Evolutionary conservation across 2,888 invertebrate species (phyloP).

Genomic region (Cephalotes varians): DNA sequence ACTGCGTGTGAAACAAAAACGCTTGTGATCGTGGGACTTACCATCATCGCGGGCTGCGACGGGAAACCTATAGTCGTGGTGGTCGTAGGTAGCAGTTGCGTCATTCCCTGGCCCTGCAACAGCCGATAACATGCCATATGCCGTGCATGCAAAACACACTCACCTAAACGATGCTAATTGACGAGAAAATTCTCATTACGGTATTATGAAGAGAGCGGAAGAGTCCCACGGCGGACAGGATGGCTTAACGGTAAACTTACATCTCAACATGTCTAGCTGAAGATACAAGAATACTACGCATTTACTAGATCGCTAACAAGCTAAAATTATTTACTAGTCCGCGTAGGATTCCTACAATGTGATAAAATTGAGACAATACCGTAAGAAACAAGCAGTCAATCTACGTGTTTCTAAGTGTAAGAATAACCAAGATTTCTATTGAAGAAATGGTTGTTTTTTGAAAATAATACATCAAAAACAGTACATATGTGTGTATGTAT

Average conservation of each 20-base stretch:
- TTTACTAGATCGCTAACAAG: neutral
- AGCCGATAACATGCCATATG: constrained; percentile 81
- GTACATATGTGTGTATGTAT: neutral
- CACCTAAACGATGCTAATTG: constrained; percentile 81
- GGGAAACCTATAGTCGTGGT: constrained; percentile 82
- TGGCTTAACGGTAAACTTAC: constrained; percentile 30
- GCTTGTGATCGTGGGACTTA: constrained; percentile 75
- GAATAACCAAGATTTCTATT: neutral
- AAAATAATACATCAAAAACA: constrained; percentile 2
- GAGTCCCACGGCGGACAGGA: constrained; percentile 22
- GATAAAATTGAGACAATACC: neutral
- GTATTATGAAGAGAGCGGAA: constrained; percentile 13
- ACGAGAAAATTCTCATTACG: constrained; percentile 43
- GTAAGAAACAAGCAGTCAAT: neutral
- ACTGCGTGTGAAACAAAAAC: neutral
- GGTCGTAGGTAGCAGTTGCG: constrained; percentile 83
- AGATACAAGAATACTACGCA: neutral
- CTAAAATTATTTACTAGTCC: constrained; percentile 16
- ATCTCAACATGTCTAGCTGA: neutral
- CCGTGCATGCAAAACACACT: constrained; percentile 83
- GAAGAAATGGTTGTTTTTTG: neutral
- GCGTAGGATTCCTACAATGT: neutral
- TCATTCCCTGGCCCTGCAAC: constrained; percentile 86
- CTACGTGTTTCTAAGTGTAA: neutral
- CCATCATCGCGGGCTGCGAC: constrained; percentile 82